These are phyloP conservation scores for Aspidapion aeneum DNA, from an alignment of 2,888 invertebrate genomes.

Conservation along the genomic window DNA sequence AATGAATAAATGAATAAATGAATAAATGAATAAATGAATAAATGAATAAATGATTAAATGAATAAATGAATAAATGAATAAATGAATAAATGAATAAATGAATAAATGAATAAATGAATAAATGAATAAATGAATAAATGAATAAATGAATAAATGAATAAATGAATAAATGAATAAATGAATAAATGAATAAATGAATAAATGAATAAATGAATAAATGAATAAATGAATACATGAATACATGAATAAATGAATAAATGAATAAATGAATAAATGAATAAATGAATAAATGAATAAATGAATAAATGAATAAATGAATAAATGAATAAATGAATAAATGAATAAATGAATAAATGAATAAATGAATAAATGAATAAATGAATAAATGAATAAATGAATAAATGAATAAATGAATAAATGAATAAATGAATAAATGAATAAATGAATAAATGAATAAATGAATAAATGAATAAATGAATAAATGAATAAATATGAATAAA, in stretches of 20 bases:
- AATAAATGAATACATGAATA: conserved; percentile 4
- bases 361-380: not conserved
- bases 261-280: conserved; percentile 1
- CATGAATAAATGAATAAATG: not conserved
- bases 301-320: conserved; percentile 10
- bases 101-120: conserved; percentile 8
- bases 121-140: conserved; percentile 10
- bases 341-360: not conserved
- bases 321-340: conserved; percentile 8
- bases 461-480: not conserved
- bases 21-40: too few relatives aligned
- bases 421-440: conserved; percentile 1
- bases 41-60: too few relatives aligned
- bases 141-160: conserved; percentile 11
- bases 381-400: conserved; percentile 3
- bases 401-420: conserved; percentile 2
- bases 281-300: conserved; percentile 10
- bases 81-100: conserved; percentile 9
- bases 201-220: conserved; percentile 5
- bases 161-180: conserved; percentile 10
- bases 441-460: conserved; percentile 1
- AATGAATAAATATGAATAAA: conserved; percentile 1
- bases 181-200: conserved; percentile 5
- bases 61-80: conserved; percentile 9
- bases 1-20: too few relatives aligned